Evolutionary conservation across 2,113 vertebrate species (phyloP).

Genomic region (Lamprotornis superbus): DNA sequence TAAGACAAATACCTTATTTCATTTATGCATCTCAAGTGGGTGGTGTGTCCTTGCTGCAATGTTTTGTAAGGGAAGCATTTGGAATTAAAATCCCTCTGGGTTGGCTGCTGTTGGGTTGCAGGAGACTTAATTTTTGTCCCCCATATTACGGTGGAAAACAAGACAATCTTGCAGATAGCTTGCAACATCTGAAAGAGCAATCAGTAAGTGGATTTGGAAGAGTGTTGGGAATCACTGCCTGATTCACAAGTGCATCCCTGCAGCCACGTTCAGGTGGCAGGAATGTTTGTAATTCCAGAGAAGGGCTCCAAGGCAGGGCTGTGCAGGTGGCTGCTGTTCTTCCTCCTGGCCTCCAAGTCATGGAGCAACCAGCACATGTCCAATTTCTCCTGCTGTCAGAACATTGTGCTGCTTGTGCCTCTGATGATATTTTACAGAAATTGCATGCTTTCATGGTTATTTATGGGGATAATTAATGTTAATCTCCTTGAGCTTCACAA

Average conservation of each 20-base stretch:
- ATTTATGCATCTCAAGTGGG: background rate
- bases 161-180: background rate
- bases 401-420: background rate
- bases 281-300: background rate
- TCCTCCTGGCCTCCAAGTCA: background rate
- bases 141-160: background rate
- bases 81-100: background rate
- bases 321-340: background rate
- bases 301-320: background rate
- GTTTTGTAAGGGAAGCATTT: background rate
- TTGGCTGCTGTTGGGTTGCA: background rate
- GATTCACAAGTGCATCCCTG: background rate
- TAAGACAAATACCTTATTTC: background rate
- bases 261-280: background rate
- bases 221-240: background rate
- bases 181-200: background rate
- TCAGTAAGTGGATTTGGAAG: background rate
- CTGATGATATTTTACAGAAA: background rate
- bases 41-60: background rate
- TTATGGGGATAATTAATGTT: background rate
- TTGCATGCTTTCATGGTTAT: fast-evolving
- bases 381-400: background rate
- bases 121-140: background rate
- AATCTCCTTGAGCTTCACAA: background rate
- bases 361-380: background rate